Evolutionary conservation across 2,888 invertebrate genomes (phyloP).

Genomic region (Hipparchia sbordonii): DNA sequence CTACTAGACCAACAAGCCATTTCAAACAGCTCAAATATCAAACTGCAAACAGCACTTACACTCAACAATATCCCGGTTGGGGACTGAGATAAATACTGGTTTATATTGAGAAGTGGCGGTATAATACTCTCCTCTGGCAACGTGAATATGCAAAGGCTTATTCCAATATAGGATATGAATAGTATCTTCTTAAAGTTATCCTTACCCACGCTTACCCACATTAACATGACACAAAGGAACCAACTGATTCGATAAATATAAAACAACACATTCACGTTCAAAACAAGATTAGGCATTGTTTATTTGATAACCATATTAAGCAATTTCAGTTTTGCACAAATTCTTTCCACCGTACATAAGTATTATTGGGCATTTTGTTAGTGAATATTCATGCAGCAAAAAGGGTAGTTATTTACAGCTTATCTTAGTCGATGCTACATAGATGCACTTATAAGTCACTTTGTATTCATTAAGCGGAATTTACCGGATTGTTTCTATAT

Average conservation of each 20-base stretch:
- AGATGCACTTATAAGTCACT: constrained; percentile 39
- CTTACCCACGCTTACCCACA: not conserved
- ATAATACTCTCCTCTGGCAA: not conserved
- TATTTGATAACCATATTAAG: constrained; percentile 14
- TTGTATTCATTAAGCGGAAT: constrained; percentile 42
- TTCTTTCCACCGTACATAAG: constrained; percentile 22
- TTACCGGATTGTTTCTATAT: constrained; percentile 44
- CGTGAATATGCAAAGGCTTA: not conserved
- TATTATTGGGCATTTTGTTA: not conserved
- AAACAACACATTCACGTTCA: constrained; percentile 67
- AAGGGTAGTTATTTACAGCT: constrained; percentile 49
- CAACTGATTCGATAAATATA: not conserved
- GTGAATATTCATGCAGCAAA: constrained; percentile 50
- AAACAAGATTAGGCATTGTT: constrained; percentile 80
- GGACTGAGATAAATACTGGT: not conserved
- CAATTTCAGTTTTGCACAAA: constrained; percentile 1
- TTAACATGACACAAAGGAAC: not conserved
- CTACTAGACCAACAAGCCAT: too few relatives aligned
- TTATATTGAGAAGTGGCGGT: not conserved
- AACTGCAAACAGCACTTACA: not conserved
- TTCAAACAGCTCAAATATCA: not conserved
- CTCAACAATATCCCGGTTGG: not conserved
- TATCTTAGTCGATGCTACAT: constrained; percentile 51
- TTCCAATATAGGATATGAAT: not conserved
- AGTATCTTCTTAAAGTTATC: not conserved